Evolutionary conservation across 2,797 vertebrate genomes (phyloP), one percentile per base, ranked within the genome.

Genomic region (Champsocephalus gunnari): DNA sequence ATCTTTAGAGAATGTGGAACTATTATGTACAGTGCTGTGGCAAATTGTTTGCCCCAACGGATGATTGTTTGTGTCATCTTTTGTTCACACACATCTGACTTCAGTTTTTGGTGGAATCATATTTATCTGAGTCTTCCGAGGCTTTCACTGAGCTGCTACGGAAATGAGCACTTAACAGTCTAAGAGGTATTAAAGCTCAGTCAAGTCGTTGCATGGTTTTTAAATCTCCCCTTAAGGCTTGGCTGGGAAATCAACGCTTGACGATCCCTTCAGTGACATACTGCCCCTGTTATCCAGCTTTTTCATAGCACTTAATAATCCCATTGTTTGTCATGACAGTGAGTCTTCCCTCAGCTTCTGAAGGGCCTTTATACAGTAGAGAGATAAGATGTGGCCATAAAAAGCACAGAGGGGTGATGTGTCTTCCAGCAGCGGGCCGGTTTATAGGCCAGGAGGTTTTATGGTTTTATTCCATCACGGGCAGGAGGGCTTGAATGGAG

Each of bases 261-360:
- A 76, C 67, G 24, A 61, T 70, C 59, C 63, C 79, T 59, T 59
- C 76, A 55, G 76, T 57, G 38, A 77, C 76, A 77, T 9, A 19
- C 81, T 48, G 74, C 80, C 88, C 85, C 86, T 84, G 81, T 64
- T 82, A 55, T 68, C 75, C 77, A 55, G 75, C 58, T 59, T 84
- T 77, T 77, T 77, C 77, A 53, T 4, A 3, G 56, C 63, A 65
- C 73, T 80, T 75, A 82, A 80, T 86, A 80, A 63, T 71, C 70
- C 70, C 4, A 24, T 71, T 73, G 79, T 77, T 86, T 79, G 57
- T 75, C 43, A 9, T 74, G 81, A 84, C 77, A 70, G 80, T 24
- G 11, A 73, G 70, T 70, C 57, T 41, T 79, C 61, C 41, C 17
- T 70, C 71, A 81, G 71, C 66, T n/a, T 81, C 56, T 76, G 12